Percentiles rank a stretch among this genome's conserved stretches.
Conservation (phyloP, 1,140 invertebrate species). For the Magallana ariakensis region DNA sequence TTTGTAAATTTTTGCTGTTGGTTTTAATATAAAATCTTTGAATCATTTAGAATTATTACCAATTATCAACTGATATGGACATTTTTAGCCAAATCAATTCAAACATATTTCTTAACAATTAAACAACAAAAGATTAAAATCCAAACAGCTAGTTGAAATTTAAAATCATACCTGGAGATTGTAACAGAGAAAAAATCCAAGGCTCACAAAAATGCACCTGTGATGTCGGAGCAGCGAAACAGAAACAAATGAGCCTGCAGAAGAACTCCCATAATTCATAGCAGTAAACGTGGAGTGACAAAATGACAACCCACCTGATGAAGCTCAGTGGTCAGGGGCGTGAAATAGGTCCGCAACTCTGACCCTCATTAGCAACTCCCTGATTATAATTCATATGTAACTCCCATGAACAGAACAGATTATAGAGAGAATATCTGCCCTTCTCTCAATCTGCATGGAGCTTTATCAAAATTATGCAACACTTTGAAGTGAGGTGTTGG, state of each 20-base stretch:
- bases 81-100: too few species aligned
- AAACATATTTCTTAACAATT: too few species aligned
- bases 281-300: slow-evolving; percentile 1
- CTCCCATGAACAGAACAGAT: not conserved
- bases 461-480: slow-evolving; percentile 22
- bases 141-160: too few species aligned
- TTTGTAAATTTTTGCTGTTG: too few species aligned
- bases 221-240: not conserved
- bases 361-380: not conserved
- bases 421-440: not conserved
- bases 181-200: too few species aligned
- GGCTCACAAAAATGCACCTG: not conserved
- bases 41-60: too few species aligned
- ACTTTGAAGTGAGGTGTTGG: slow-evolving; percentile 4
- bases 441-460: slow-evolving; percentile 1
- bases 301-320: not conserved
- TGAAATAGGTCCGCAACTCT: slow-evolving; percentile 10
- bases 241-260: not conserved
- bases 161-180: too few species aligned
- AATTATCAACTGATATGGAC: too few species aligned
- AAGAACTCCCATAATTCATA: slow-evolving; percentile 6
- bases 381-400: not conserved
- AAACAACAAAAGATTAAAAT: too few species aligned
- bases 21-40: too few species aligned
- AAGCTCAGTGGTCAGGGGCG: not conserved